phyloP scores from a whole-genome alignment of 1,140 invertebrate genomes.

The Zelostemma sp. region DNA sequence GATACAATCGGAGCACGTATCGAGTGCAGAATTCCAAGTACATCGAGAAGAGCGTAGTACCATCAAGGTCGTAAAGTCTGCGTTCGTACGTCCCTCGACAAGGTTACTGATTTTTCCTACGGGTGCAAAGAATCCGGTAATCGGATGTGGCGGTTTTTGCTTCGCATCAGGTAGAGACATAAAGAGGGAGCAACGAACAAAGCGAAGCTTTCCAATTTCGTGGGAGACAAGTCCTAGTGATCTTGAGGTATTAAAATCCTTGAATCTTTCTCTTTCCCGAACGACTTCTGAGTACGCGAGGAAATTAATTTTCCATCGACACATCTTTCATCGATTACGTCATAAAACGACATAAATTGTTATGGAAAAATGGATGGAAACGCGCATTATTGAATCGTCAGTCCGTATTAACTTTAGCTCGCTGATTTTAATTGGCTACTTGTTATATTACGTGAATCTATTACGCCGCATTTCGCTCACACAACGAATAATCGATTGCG shows the following conservation, averaged over 20 bases:
- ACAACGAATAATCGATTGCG: conserved; percentile 22
- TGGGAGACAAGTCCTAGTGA: too few species aligned
- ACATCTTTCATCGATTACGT: too few species aligned
- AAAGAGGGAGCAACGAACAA: background rate
- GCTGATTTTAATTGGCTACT: conserved; percentile 2
- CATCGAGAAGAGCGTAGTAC: too few species aligned
- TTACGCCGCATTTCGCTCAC: conserved; percentile 12
- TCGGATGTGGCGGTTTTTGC: background rate
- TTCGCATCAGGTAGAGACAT: background rate
- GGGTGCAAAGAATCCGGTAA: background rate
- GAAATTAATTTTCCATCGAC: too few species aligned
- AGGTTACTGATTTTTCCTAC: background rate
- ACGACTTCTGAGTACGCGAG: too few species aligned
- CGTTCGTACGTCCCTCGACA: too few species aligned
- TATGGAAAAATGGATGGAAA: too few species aligned
- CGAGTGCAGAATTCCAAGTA: too few species aligned
- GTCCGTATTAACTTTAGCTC: background rate
- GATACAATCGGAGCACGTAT: too few species aligned
- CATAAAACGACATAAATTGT: too few species aligned
- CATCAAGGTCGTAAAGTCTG: too few species aligned
- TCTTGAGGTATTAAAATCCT: background rate
- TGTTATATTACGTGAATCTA: conserved; percentile 18
- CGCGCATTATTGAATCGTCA: background rate
- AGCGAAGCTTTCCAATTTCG: too few species aligned
- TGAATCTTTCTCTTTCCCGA: background rate